Base-by-base conservation (phyloP, 30 jellyfish, hydroid and myxozoan species). In the Rhopilema esculentum region DNA sequence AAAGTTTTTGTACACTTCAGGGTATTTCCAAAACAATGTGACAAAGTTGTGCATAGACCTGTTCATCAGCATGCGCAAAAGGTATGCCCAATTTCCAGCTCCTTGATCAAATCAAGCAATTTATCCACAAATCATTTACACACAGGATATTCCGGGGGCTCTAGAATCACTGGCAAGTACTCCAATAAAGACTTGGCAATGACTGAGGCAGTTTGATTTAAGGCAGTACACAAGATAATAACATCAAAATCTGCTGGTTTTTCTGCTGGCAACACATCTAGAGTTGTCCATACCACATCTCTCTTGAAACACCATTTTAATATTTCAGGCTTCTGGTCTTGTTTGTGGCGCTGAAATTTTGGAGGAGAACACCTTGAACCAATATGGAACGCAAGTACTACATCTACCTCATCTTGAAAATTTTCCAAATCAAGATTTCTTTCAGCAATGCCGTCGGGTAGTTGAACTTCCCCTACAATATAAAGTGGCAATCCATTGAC, bases 31-130 rank as follows among this genome's bases (percentile, higher is more conserved):
- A 74, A 24, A 85, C 62, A 74, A 74, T 85, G 40, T 85, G 81
- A 26, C 78, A 66, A 6, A 85, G 89, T 52, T 61, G 49, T 4
- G 93, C 93, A 49, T 85, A 85, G 16, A 85, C 93, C 52, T 64
- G 83, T 71, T 85, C 89, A 28, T 85, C 93, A 32, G 93, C 61
- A 72, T 85, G 89, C 40, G 93, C 90, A 85, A 22, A 80, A n/a
- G 6, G 65, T 80, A 63, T 80, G 89, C 20, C 28, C 20, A 25
- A 80, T 63, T 22, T 80, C 89, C 49, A 80, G 31, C 69, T 80
- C 89, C 33, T 80, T 80, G 82, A 80, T 80, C 61, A 82, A 68
- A 66, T 50, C 49, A 76, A 82, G 66, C 49, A 82, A 31, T 8
- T 22, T 69, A 50, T 82, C 91, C 50, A 69, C 77, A 27, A 69